Evolutionary conservation across 2,797 vertebrate genomes (phyloP).

Genomic region (Semotilus atromaculatus): DNA sequence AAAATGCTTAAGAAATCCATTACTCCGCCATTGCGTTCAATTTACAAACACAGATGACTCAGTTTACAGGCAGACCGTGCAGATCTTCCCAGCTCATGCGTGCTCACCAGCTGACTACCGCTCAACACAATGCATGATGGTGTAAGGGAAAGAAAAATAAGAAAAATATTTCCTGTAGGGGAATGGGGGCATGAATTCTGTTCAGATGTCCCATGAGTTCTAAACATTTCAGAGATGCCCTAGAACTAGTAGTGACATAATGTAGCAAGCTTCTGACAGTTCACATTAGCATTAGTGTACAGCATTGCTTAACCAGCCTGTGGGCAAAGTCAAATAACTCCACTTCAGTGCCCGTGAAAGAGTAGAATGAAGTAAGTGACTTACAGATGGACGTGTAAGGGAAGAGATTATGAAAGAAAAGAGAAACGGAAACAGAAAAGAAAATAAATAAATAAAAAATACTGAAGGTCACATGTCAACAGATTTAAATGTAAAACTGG

Average conservation of each 20-base stretch:
- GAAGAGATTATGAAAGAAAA: background rate
- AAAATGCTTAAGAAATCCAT: background rate
- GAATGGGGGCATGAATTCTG: conserved; percentile 26
- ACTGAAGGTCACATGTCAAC: background rate
- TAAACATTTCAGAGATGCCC: conserved; percentile 34
- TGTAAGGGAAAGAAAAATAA: conserved; percentile 42
- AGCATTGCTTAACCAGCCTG: conserved; percentile 32
- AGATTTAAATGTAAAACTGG: background rate
- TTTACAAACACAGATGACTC: background rate
- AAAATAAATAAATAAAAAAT: background rate
- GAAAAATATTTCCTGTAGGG: conserved; percentile 32
- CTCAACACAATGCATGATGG: conserved; percentile 52
- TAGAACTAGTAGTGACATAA: conserved; percentile 57
- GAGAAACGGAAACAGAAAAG: background rate
- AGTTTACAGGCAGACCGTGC: conserved; percentile 18
- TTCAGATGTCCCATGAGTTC: conserved; percentile 33
- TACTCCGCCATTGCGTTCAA: background rate
- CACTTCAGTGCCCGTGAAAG: background rate
- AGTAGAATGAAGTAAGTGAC: background rate
- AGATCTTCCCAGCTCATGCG: conserved; percentile 9
- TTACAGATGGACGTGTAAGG: background rate
- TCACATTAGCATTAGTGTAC: conserved; percentile 39
- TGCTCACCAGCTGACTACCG: conserved; percentile 17
- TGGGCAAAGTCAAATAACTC: conserved; percentile 42
- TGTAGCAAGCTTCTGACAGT: conserved; percentile 26